phyloP scores from a whole-genome alignment of 2,888 invertebrate species.

The Globia sparganii region DNA sequence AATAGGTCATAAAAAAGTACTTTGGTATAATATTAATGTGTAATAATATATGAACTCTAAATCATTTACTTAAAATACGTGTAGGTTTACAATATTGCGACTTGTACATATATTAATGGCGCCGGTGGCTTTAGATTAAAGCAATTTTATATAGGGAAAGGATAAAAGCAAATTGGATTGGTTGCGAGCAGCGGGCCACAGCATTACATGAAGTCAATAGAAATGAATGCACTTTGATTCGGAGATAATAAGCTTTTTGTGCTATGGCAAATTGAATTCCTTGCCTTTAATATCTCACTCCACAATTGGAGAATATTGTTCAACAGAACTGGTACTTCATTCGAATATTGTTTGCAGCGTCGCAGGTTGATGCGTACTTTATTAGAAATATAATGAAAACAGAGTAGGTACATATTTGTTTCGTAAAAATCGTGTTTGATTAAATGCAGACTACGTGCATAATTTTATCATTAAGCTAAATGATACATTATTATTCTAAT shows the following conservation, averaged over 20 bases:
- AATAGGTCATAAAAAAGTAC: constrained; percentile 82
- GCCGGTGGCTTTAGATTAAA: constrained; percentile 20
- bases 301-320: constrained; percentile 21
- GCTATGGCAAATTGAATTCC: constrained; percentile 34
- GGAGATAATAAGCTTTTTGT: constrained; percentile 59
- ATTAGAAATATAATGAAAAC: constrained; percentile 23
- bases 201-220: constrained; percentile 45
- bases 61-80: constrained; percentile 40
- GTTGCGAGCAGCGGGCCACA: constrained; percentile 27
- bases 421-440: neutral
- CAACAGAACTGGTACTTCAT: constrained; percentile 16
- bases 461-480: neutral
- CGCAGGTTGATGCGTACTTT: constrained; percentile 1
- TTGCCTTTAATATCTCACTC: constrained; percentile 35
- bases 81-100: neutral
- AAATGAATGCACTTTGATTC: constrained; percentile 61
- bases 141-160: constrained; percentile 22
- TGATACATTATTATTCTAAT: neutral
- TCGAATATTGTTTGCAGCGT: constrained; percentile 3
- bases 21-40: constrained; percentile 65
- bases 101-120: neutral
- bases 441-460: neutral
- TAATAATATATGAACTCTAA: constrained; percentile 50
- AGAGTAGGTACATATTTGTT: neutral
- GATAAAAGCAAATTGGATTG: constrained; percentile 51